Percentiles rank a stretch among this genome's conserved stretches.
Conservation (phyloP, 1,140 invertebrate genomes). For the Galendromus occidentalis region DNA sequence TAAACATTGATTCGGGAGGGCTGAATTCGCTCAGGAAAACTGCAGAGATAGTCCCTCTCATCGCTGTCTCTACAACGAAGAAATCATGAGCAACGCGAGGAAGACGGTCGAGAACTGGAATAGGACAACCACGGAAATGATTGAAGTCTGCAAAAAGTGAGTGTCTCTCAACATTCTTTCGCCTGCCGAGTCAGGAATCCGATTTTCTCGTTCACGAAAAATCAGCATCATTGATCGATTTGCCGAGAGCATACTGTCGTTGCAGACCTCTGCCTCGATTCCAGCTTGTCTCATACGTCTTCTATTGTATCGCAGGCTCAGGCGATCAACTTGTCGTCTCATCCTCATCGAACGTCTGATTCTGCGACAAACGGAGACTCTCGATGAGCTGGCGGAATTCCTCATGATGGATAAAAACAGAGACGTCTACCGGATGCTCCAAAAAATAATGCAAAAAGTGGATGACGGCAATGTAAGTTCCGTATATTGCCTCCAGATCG, state of each 20-base stretch:
- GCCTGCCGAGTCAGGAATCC: not conserved
- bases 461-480: not conserved
- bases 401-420: not conserved
- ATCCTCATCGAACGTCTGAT: not conserved
- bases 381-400: not conserved
- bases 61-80: not conserved
- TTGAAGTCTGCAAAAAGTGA: not conserved
- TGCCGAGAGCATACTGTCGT: too few species aligned
- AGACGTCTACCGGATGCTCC: not conserved
- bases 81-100: not conserved
- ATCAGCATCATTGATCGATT: too few species aligned
- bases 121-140: not conserved
- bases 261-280: too few species aligned
- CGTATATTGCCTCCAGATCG: too few species aligned
- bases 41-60: not conserved
- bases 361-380: not conserved
- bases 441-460: slow-evolving; percentile 2
- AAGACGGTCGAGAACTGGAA: not conserved
- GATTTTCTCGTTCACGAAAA: not conserved
- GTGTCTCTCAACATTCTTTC: not conserved
- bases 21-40: too few species aligned
- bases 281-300: too few species aligned
- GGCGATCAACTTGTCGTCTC: not conserved
- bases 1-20: too few species aligned
- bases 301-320: not conserved